Evolutionary conservation across 2,888 invertebrate species (phyloP).

Genomic region (Noctua janthe): DNA sequence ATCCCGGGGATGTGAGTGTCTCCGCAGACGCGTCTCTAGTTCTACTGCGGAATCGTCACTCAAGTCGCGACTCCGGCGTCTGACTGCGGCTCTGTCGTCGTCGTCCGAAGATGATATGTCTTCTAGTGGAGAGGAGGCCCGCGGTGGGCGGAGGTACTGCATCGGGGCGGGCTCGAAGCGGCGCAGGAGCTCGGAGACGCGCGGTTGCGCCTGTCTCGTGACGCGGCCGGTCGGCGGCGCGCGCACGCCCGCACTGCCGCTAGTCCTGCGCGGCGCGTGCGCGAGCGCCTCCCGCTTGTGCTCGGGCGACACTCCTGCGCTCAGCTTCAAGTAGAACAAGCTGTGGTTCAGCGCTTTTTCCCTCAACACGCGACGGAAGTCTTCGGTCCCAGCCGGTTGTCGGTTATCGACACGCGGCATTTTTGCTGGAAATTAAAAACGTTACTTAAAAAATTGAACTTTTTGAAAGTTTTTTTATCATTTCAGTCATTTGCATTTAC

Average conservation of each 20-base stretch:
- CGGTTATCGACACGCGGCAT: conserved; percentile 85
- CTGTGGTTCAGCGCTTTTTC: conserved; percentile 89
- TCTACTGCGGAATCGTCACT: conserved; percentile 90
- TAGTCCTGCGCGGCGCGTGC: conserved; percentile 68
- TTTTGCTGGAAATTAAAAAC: conserved; percentile 58
- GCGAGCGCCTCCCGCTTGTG: conserved; percentile 71
- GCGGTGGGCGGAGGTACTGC: conserved; percentile 88
- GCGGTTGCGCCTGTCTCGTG: conserved; percentile 82
- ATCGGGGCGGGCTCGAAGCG: conserved; percentile 87
- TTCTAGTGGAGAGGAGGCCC: conserved; percentile 83
- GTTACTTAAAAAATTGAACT: background rate
- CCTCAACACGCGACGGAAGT: conserved; percentile 87
- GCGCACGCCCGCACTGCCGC: conserved; percentile 82
- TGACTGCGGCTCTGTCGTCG: conserved; percentile 86
- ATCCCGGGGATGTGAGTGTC: conserved; percentile 86
- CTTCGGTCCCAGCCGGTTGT: conserved; percentile 80
- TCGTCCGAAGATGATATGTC: conserved; percentile 88
- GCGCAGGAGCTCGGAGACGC: conserved; percentile 85
- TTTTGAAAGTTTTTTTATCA: background rate
- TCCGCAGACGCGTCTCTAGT: conserved; percentile 86
- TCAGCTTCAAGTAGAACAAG: conserved; percentile 87
- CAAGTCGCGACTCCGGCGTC: conserved; percentile 86
- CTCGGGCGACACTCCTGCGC: conserved; percentile 79
- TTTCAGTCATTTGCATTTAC: conserved; percentile 11
- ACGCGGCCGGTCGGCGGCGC: conserved; percentile 84